Evolutionary conservation across 2,888 invertebrate genomes (phyloP).

Genomic region (Galeruca laticollis): DNA sequence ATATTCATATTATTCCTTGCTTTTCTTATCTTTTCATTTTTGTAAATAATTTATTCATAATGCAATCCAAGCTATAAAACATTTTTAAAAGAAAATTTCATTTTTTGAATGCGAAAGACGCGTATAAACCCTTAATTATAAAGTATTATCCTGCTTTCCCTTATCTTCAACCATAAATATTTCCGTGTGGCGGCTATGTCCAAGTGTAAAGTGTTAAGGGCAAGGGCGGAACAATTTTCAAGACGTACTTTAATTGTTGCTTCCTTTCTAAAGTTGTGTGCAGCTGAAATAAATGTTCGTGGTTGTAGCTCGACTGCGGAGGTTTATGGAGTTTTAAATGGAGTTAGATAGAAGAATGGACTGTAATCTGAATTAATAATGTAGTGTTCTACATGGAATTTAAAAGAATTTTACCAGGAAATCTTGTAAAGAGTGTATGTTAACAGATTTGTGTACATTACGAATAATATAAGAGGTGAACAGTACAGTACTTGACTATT

Average conservation of each 20-base stretch:
- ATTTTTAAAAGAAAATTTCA: background rate
- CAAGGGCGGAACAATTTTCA: constrained; percentile 49
- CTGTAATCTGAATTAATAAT: constrained; percentile 23
- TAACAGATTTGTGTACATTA: background rate
- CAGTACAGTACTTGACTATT: too few relatives aligned
- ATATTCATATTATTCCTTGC: background rate
- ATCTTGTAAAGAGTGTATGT: background rate
- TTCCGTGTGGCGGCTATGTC: constrained; percentile 30
- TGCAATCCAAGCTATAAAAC: background rate
- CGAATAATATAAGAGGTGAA: background rate
- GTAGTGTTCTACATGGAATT: background rate
- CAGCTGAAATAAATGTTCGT: constrained; percentile 25
- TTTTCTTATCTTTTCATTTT: background rate
- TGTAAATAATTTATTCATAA: background rate
- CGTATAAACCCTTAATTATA: constrained; percentile 19
- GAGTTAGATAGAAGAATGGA: constrained; percentile 17
- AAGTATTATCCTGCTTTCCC: constrained; percentile 28
- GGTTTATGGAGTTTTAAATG: constrained; percentile 27
- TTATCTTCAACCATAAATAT: background rate
- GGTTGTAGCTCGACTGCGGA: constrained; percentile 19
- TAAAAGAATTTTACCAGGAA: background rate
- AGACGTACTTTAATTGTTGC: constrained; percentile 51
- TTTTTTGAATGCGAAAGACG: background rate
- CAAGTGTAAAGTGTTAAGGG: constrained; percentile 44
- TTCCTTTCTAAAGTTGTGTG: constrained; percentile 38